phyloP scores from a whole-genome alignment of 2,113 vertebrate genomes.

The Oncorhynchus tshawytscha region DNA sequence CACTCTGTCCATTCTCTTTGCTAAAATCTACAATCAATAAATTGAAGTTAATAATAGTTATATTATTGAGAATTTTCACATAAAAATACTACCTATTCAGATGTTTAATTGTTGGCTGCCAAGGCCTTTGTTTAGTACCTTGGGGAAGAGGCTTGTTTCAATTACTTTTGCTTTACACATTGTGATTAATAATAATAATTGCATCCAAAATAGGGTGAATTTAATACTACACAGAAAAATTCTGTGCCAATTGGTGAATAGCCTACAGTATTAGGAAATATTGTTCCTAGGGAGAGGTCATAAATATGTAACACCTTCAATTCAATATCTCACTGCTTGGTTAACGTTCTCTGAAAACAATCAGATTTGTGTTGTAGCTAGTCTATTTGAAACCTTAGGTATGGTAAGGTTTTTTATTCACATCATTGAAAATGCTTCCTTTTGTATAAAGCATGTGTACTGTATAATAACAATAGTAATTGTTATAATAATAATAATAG shows the following conservation, averaged over 20 bases:
- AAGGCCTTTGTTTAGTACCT: neutral
- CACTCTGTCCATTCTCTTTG: neutral
- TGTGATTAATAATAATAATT: neutral
- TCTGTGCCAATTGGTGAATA: neutral
- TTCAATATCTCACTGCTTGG: constrained; percentile 11
- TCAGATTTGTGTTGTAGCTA: constrained; percentile 7
- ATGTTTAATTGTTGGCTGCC: constrained; percentile 11
- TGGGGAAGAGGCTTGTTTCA: constrained; percentile 5
- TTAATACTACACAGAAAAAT: neutral
- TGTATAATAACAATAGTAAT: too few relatives aligned
- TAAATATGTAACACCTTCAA: constrained; percentile 33
- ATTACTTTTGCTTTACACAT: constrained; percentile 15
- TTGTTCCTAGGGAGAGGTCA: constrained; percentile 20
- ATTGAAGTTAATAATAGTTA: constrained; percentile 26
- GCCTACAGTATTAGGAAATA: neutral
- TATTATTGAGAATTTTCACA: constrained; percentile 28
- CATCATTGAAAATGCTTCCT: neutral
- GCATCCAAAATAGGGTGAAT: neutral
- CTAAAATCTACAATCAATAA: constrained; percentile 19
- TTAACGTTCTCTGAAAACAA: constrained; percentile 21
- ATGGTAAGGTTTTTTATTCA: neutral
- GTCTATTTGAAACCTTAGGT: neutral
- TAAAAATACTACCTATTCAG: constrained; percentile 45
- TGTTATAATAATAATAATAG: neutral
- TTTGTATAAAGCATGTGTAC: neutral